Conservation (phyloP, 1,140 invertebrate genomes). For the Leptopilina boulardi region DNA sequence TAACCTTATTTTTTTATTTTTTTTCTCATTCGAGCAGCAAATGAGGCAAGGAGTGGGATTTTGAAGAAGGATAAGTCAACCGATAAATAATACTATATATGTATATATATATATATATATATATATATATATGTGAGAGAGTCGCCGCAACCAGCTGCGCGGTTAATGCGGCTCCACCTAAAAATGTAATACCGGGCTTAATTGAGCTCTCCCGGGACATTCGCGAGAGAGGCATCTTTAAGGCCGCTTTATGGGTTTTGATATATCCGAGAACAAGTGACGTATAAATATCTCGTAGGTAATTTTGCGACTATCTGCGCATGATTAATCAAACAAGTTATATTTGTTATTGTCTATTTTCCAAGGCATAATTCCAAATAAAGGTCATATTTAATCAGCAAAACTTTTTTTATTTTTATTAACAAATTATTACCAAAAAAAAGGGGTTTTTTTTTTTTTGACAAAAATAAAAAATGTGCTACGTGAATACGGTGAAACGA, state of each 20-base stretch:
- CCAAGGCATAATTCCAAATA: no score
- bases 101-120: no score
- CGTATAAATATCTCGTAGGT: conserved; percentile 39
- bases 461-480: no score
- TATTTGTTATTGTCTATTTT: not conserved
- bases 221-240: conserved; percentile 45
- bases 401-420: no score
- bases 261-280: conserved; percentile 57
- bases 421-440: no score
- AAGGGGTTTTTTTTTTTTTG: no score
- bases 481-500: no score
- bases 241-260: conserved; percentile 39
- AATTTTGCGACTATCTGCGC: conserved; percentile 23
- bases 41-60: conserved; percentile 50
- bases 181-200: conserved; percentile 65
- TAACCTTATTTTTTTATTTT: conserved; percentile 38
- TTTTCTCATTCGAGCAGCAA: conserved; percentile 48
- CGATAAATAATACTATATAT: conserved; percentile 72
- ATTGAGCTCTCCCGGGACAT: conserved; percentile 62
- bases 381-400: no score
- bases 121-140: no score
- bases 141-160: conserved; percentile 60
- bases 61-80: conserved; percentile 63
- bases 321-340: conserved; percentile 11
- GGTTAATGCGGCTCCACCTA: conserved; percentile 63